These are phyloP conservation scores for Meda fulgida DNA, from an alignment of 2,797 vertebrate species.

Conservation along the genomic window DNA sequence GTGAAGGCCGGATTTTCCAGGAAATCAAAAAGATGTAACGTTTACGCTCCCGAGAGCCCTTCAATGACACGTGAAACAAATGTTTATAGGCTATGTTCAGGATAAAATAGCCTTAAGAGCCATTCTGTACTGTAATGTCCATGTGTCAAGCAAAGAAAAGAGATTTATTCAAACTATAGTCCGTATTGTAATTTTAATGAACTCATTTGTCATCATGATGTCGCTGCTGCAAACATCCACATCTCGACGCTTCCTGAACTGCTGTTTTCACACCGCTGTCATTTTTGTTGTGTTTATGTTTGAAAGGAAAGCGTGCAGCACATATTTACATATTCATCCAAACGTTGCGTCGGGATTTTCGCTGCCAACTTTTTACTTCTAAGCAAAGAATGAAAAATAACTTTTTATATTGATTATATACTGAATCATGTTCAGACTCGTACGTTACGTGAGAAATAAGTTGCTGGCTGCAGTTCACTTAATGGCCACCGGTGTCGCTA, in stretches of 20 bases:
- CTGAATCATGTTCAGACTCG: too few species aligned
- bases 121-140: not conserved
- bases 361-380: not conserved
- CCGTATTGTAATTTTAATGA: too few species aligned
- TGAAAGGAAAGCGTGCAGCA: not conserved
- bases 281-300: not conserved
- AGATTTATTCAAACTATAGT: not conserved
- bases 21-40: not conserved
- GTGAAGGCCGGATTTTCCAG: too few species aligned
- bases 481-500: not conserved
- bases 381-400: too few species aligned
- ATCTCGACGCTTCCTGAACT: too few species aligned
- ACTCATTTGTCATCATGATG: too few species aligned
- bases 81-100: not conserved
- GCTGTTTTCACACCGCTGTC: not conserved
- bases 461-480: not conserved
- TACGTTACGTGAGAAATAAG: not conserved
- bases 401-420: not conserved
- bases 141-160: not conserved
- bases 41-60: not conserved
- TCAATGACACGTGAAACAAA: not conserved
- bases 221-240: too few species aligned
- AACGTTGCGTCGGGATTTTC: not conserved
- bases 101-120: not conserved
- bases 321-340: too few species aligned